Evolutionary conservation across 2,113 vertebrate genomes (phyloP), one percentile per base, ranked within the genome.

Genomic region (Lepus americanus): DNA sequence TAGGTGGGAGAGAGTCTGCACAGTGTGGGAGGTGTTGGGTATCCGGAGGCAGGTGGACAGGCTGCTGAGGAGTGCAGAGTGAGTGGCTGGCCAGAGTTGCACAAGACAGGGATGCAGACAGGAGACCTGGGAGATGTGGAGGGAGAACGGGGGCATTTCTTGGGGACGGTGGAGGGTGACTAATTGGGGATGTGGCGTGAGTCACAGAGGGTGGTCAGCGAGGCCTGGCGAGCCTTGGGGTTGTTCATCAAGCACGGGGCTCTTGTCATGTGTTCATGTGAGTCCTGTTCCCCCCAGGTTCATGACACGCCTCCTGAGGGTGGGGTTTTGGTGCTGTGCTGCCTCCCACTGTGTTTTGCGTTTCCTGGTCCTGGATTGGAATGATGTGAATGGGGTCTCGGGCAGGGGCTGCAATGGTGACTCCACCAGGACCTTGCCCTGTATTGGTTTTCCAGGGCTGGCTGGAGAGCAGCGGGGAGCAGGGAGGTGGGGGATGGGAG

Each of bases 351-450:
- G 33, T 86, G 70, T 36, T 83, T 53, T 77, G 73, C 61, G 29
- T 61, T 94, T 85, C 49, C 64, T 86, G 74, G 83, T 59, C 53
- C 11, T 89, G 90, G 20, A 53, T 9, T 85, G 84, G 72, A 77
- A 9, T 77, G 79, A 67, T 0, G 2, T n/a, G 70, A 69, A 49
- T 51, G 39, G 76, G 39, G 51, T 73, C 79, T 10, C 49, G 61
- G 53, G 17, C 6, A 5, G n/a, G 39, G 61, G 83, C 66, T 84
- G 51, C 49, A 51, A 29, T 73, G 49, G 22, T 63, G 70, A 76
- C 5, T 49, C 29, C 69, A 76, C 61, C 5, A 31, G 77, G 80
- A 80, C 10, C 59, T 86, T 72, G 39, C 9, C 14, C 61, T 86
- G 64, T 44, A 8, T 33, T 13, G 63, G 84, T 53, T 29, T 6